A percentile compares a stretch with the other conserved stretches of the same genome.
phyloP scores from a whole-genome alignment of 2,888 invertebrate species.

The Drosophila anomalata region DNA sequence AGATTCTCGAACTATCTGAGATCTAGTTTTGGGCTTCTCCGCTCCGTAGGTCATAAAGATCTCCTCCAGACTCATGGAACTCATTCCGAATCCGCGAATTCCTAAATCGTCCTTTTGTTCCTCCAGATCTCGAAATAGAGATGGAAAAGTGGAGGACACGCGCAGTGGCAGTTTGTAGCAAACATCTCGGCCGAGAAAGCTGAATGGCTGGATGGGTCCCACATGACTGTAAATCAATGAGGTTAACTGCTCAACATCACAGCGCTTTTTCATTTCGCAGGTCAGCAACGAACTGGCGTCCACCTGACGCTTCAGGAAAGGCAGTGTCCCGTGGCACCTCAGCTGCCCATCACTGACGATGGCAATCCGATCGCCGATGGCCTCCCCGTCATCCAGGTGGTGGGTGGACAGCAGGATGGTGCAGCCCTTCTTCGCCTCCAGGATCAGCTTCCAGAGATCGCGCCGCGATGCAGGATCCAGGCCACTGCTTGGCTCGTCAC shows the following conservation, averaged over 20 bases:
- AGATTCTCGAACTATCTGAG: neutral
- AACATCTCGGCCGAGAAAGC: conserved; percentile 89
- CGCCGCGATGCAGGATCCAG: conserved; percentile 92
- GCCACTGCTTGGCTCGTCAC: conserved; percentile 91
- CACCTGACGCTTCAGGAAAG: conserved; percentile 91
- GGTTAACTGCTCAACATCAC: conserved; percentile 85
- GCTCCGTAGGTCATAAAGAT: conserved; percentile 89
- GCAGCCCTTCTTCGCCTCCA: conserved; percentile 88
- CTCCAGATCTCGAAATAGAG: conserved; percentile 88
- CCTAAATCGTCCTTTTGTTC: conserved; percentile 85
- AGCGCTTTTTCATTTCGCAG: conserved; percentile 83
- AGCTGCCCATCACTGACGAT: conserved; percentile 91
- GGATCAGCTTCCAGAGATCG: conserved; percentile 91
- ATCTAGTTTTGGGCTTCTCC: conserved; percentile 66
- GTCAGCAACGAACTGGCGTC: conserved; percentile 91
- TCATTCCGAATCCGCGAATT: conserved; percentile 91
- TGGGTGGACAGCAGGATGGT: conserved; percentile 92
- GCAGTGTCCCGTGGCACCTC: conserved; percentile 90
- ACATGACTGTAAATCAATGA: conserved; percentile 86
- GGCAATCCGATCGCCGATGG: conserved; percentile 92
- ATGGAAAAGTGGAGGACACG: conserved; percentile 86
- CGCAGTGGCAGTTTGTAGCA: conserved; percentile 87
- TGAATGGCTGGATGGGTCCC: conserved; percentile 86
- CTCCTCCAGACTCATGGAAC: conserved; percentile 93
- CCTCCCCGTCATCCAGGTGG: conserved; percentile 95